A percentile compares a stretch with the other conserved stretches of the same genome.
These are phyloP conservation scores for Rhinichthys osculus DNA, from an alignment of 2,797 vertebrate genomes.

Conservation along the genomic window DNA sequence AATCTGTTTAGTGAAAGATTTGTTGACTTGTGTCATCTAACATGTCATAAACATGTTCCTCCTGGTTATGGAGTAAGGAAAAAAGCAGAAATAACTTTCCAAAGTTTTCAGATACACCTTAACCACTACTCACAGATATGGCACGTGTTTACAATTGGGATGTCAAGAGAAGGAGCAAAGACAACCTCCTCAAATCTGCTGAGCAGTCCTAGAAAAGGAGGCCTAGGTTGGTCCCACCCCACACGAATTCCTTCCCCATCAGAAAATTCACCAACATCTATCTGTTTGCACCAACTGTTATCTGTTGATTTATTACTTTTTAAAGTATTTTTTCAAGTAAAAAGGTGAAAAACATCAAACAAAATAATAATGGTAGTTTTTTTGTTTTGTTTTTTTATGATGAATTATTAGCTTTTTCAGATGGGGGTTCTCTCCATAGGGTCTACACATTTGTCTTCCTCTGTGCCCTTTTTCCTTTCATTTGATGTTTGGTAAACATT, in stretches of 20 bases:
- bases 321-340: conserved; percentile 84
- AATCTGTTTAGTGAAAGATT: not conserved
- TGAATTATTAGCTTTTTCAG: conserved; percentile 44
- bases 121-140: conserved; percentile 85
- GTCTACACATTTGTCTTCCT: conserved; percentile 34
- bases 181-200: conserved; percentile 88
- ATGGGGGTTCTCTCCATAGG: not conserved
- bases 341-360: conserved; percentile 68
- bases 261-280: conserved; percentile 49
- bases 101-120: conserved; percentile 40
- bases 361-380: conserved; percentile 68
- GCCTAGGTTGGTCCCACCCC: conserved; percentile 13
- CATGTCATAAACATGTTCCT: not conserved
- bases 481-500: conserved; percentile 9
- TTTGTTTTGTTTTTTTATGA: conserved; percentile 71
- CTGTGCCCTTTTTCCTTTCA: not conserved
- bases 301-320: conserved; percentile 81
- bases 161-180: conserved; percentile 97
- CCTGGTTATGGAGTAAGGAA: not conserved
- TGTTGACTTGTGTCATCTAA: not conserved
- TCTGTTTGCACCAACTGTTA: conserved; percentile 67
- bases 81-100: not conserved
- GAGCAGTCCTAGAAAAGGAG: conserved; percentile 82
- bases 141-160: conserved; percentile 99
- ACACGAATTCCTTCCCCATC: conserved; percentile 17